Conservation (phyloP, 2,888 invertebrate genomes). For the Axea sp. region DNA sequence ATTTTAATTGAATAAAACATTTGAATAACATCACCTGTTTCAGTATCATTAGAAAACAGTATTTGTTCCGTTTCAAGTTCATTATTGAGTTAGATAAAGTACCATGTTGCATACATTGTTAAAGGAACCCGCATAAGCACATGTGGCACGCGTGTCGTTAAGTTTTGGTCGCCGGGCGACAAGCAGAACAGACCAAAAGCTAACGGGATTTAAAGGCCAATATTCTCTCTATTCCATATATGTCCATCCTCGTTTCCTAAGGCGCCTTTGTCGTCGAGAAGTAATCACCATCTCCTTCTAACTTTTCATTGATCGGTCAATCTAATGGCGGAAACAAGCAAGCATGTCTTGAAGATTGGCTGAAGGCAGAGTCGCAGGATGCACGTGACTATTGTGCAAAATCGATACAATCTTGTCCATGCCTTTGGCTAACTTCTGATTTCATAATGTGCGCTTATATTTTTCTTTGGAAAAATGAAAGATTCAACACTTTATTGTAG, state of each 20-base stretch:
- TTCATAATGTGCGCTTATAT: slow-evolving; percentile 41
- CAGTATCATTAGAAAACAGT: not conserved
- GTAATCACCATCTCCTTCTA: slow-evolving; percentile 27
- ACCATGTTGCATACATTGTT: slow-evolving; percentile 41
- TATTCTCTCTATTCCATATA: slow-evolving; percentile 55
- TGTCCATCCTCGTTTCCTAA: slow-evolving; percentile 25
- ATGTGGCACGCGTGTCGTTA: slow-evolving; percentile 67
- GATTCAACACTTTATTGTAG: slow-evolving; percentile 54
- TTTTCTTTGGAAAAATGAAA: slow-evolving; percentile 50
- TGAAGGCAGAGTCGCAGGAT: slow-evolving; percentile 68
- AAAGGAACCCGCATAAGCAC: slow-evolving; percentile 68
- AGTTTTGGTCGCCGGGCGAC: slow-evolving; percentile 57
- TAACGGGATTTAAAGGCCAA: slow-evolving; percentile 77
- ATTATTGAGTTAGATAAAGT: slow-evolving; percentile 46
- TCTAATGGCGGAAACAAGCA: slow-evolving; percentile 64
- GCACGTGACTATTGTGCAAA: slow-evolving; percentile 76
- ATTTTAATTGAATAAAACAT: too few relatives aligned
- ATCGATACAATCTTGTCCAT: slow-evolving; percentile 51
- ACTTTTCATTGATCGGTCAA: slow-evolving; percentile 62
- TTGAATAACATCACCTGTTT: not conserved
- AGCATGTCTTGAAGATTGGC: slow-evolving; percentile 53
- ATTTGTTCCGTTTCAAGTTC: slow-evolving; percentile 33
- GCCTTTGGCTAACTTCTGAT: slow-evolving; percentile 44
- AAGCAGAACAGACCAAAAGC: slow-evolving; percentile 56
- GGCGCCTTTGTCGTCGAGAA: slow-evolving; percentile 2